Percentiles rank a stretch among this genome's conserved stretches.
These are phyloP conservation scores for Muschampia plurimacula DNA, from an alignment of 2,888 invertebrate genomes.

Conservation along the genomic window DNA sequence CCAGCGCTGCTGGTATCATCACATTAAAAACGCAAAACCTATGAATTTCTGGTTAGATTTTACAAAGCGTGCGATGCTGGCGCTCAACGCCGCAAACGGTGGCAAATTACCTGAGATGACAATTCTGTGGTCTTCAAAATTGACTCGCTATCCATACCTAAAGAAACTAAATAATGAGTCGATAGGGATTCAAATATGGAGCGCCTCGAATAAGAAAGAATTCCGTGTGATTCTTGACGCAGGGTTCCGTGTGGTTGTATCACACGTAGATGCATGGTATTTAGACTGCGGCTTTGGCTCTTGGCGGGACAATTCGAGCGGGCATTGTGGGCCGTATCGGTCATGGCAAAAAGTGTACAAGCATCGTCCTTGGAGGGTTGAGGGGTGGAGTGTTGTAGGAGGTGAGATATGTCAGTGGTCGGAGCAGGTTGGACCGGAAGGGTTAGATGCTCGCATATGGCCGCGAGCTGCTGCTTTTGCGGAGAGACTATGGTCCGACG, in stretches of 20 bases:
- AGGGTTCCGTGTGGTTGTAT: slow-evolving; percentile 91
- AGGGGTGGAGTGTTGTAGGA: slow-evolving; percentile 87
- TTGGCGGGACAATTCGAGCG: slow-evolving; percentile 93
- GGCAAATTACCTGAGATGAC: slow-evolving; percentile 85
- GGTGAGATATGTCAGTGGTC: slow-evolving; percentile 95
- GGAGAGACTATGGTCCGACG: slow-evolving; percentile 91
- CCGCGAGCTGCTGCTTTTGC: slow-evolving; percentile 93
- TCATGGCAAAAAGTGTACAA: slow-evolving; percentile 95
- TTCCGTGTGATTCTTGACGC: slow-evolving; percentile 91
- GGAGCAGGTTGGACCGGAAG: slow-evolving; percentile 91
- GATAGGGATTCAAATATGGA: slow-evolving; percentile 92
- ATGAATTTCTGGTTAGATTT: slow-evolving; percentile 93
- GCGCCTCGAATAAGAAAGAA: slow-evolving; percentile 92
- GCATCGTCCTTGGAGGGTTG: slow-evolving; percentile 89
- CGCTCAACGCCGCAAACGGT: slow-evolving; percentile 87
- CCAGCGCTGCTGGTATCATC: slow-evolving; percentile 91
- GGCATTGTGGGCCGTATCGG: slow-evolving; percentile 94
- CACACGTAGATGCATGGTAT: slow-evolving; percentile 96
- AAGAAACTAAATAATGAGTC: slow-evolving; percentile 83
- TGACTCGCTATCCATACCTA: slow-evolving; percentile 90
- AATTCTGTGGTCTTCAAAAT: slow-evolving; percentile 91
- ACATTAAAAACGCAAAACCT: slow-evolving; percentile 90
- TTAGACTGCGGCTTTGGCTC: slow-evolving; percentile 95
- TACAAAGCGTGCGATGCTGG: slow-evolving; percentile 87
- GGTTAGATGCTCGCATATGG: slow-evolving; percentile 93